Evolutionary conservation across 2,797 vertebrate species (phyloP).

Genomic region (Falco columbarius): DNA sequence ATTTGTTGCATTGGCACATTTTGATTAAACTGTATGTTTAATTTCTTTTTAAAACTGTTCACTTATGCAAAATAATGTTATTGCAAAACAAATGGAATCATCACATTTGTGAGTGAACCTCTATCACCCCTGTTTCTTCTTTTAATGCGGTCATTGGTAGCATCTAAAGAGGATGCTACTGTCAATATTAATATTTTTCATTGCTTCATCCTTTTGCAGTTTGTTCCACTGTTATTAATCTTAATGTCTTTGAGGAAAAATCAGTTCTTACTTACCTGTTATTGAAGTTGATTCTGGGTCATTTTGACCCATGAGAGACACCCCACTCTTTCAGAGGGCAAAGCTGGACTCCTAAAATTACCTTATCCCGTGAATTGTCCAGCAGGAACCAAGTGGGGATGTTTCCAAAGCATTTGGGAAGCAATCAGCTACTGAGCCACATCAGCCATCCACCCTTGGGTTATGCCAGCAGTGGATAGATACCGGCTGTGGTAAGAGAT

Average conservation of each 20-base stretch:
- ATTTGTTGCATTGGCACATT: neutral
- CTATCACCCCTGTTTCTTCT: neutral
- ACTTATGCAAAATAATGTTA: neutral
- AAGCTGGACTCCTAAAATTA: neutral
- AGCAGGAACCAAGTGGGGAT: neutral
- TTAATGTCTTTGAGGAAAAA: neutral
- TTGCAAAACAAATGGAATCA: neutral
- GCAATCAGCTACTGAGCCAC: neutral
- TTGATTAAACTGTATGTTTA: neutral
- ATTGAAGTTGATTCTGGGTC: neutral
- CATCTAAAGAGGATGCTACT: neutral
- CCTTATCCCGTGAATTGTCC: neutral
- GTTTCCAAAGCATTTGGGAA: neutral
- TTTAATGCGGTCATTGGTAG: neutral
- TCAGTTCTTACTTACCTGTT: neutral
- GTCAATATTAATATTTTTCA: neutral
- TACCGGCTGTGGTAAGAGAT: neutral
- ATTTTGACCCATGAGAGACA: neutral
- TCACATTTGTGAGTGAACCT: neutral
- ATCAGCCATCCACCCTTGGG: accelerated
- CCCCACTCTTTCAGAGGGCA: neutral
- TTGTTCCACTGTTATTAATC: neutral
- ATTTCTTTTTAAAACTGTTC: neutral
- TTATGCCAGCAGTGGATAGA: neutral
- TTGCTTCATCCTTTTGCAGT: neutral